Base-by-base conservation (phyloP, 2,797 vertebrate genomes). In the Cyprinodon diabolis region DNA sequence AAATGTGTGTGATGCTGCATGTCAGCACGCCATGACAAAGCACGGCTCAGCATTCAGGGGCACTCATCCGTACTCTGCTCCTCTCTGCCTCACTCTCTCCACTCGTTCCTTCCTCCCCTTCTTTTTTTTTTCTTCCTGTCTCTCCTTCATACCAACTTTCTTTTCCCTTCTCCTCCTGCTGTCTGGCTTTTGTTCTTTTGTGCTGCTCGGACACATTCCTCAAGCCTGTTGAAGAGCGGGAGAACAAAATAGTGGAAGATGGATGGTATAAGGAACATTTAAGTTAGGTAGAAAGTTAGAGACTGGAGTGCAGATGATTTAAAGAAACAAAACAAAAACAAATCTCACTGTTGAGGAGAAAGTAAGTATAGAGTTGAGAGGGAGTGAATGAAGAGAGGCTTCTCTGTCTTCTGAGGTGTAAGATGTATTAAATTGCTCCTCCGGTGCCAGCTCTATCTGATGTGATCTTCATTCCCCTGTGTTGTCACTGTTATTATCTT, bases 181-280 rank as follows among this genome's bases (percentile, higher is more conserved):
- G 79, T 86, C 87, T 79, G 70, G 78, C 88, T 91, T 92, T 94
- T 94, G 90, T 93, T 92, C 91, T 84, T 92, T 94, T 94, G 91
- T 94, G 89, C 89, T 56, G 77, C 87, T 84, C 84, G 83, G 90
- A 93, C 91, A 92, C 92, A 94, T 94, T 94, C 91, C 91, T 92
- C 87, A 75, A 83, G 77, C 82, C 88, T 66, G 80, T 73, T 85
- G 79, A 66, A 83, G 83, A 86, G 79, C 80, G 69, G 81, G 71
- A 91, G 72, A 81, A 76, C 85, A 82, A 67, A 55, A 79, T 57
- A 77, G 76, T 75, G 77, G 65, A 76, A 77, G 77, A 83, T 68
- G 86, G 81, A 81, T 78, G 71, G 80, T 72, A 84, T 63, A 76
- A 76, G 76, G 68, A 45, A 75, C 74, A 69, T 71, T 55, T 40